Evolutionary conservation across 2,888 invertebrate genomes (phyloP), one percentile per base, ranked within the genome.

Genomic region (Chymomyza procnemis): DNA sequence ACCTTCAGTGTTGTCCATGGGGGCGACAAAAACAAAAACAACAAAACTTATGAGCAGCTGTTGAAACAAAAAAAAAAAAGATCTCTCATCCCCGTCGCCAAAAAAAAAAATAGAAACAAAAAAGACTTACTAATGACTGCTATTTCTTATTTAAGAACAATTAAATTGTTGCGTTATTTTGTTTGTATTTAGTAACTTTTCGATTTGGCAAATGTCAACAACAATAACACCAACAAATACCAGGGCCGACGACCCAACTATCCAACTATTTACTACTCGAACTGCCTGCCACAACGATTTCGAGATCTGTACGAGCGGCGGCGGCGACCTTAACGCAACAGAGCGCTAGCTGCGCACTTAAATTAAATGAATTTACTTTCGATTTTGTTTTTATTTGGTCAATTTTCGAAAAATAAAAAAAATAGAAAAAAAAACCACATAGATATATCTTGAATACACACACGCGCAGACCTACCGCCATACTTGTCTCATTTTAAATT

Each of bases 351-450:
- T 64, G 67, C 50, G 64, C 67, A 64, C 66, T 64, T 80, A 73
- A 78, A 85, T 85, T 80, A 79, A 85, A 77, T 77, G 69, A 72
- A 77, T 71, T 66, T 47, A 85, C 82, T 85, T 80, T 80, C 80
- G 79, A 81, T 85, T 80, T 66, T 47, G 19, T 34, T 18, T 64
- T 56, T 57, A 59, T 46, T 50, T 50, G 50, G n/a, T n/a, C 50
- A 50, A 50, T 50, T 50, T 41, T 41, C 12, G 3, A 41, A 41
- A 41, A 12, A 34, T 0, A 41, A 41, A 41, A 41, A 12, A 41
- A n/a, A n/a, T n/a, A n/a, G n/a, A n/a, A n/a, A n/a, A n/a, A n/a
- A n/a, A n/a, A n/a, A n/a, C n/a, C n/a, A 12, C 34, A 12, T 50
- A n/a, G 50, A 50, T n/a, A 50, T 8, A n/a, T 8, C 48, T n/a